Evolutionary conservation across 2,113 vertebrate species (phyloP), one percentile per base, ranked within the genome.

Genomic region (Triplophysa dalaica): DNA sequence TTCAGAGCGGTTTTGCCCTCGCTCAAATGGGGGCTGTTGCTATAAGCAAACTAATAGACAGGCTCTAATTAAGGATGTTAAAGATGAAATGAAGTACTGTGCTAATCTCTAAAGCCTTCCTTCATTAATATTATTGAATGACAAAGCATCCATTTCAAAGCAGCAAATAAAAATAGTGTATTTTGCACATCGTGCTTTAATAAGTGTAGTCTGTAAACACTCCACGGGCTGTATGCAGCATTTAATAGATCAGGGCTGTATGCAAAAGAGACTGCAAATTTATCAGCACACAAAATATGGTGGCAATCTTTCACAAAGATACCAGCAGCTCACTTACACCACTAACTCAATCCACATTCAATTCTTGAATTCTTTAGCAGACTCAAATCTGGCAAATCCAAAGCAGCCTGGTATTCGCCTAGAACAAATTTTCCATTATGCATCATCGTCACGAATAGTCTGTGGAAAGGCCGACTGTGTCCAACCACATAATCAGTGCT

Each of bases 41-140:
- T 45, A 26, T 67, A 62, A 67, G 66, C 67, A 68, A 19, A 56
- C 82, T 80, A 77, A 84, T 24, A 33, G 66, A 63, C 2, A 4
- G n/a, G 67, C 43, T 69, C 60, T 78, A 86, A 86, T 87, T 83
- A 80, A 65, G 26, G 60, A 54, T 41, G 78, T 67, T 77, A 76
- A 78, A 72, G 79, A 83, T 84, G 75, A 79, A 64, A 69, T 38
- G 12, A 78, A 69, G 66, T 73, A n/a, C n/a, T 52, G 21, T 29
- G 33, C 60, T 81, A 56, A 82, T 82, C 69, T 79, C 29, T 45
- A 33, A 81, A 45, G 78, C 16, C 48, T 73, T 14, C 56, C 52
- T 29, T 81, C 29, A 79, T 83, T 66, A 82, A 63, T 70, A 76
- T 65, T 70, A 76, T 65, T 78, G 78, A 75, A 84, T 77, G 81